Evolutionary conservation across 2,113 vertebrate genomes (phyloP), one percentile per base, ranked within the genome.

Genomic region (Planiliza haematocheilus): DNA sequence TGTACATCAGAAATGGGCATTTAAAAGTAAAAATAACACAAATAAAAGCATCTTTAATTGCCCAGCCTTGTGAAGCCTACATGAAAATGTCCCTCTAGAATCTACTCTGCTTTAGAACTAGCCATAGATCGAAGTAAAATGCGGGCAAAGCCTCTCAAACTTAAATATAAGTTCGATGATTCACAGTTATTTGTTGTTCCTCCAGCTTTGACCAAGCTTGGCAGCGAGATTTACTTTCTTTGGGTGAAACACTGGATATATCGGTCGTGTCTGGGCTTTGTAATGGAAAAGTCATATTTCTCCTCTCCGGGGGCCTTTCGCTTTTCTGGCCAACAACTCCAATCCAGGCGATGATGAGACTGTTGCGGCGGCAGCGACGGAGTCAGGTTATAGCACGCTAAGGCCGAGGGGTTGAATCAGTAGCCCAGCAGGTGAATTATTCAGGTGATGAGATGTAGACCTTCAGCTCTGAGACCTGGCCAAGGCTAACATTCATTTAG

Each of bases 401-500:
- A 67, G 71, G 76, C 61, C 48, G 16, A 46, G 38, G 63, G 83
- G 60, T 5, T 56, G 79, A 72, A 72, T 79, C 73, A 43, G 72
- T 55, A 20, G 61, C 75, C 70, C 69, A 41, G 74, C 77, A 63
- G 84, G 87, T 91, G 78, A 92, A 90, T 85, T 86, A 91, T 91
- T 90, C 80, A 90, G 67, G 77, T 84, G 85, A 89, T 83, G 82
- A 86, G 85, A 90, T 88, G 84, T 85, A 88, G 86, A 88, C 87
- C 86, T 84, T 89, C 74, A 85, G 77, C 81, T 74, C 56, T 34
- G 78, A 89, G 84, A 76, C 77, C 67, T 39, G 59, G 62, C 83
- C 86, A 83, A 81, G 86, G 83, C 87, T 87, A 88, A 89, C 84
- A 82, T 85, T 87, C 79, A 89, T 91, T 90, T 84, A 79, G 68